Evolutionary conservation across 2,797 vertebrate genomes (phyloP).

Genomic region (Columba guinea): DNA sequence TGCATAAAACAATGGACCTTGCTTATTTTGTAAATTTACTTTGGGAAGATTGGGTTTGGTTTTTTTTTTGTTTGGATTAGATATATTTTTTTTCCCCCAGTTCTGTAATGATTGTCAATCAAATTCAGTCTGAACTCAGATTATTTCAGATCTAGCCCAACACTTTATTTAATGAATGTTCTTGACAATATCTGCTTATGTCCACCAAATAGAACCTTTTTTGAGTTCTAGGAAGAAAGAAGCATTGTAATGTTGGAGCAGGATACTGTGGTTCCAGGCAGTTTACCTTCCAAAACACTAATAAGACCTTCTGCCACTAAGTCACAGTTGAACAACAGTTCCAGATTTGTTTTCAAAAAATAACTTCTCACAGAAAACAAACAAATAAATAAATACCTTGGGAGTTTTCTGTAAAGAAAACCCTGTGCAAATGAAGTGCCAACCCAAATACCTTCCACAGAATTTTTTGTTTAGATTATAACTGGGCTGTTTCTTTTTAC

Average conservation of each 20-base stretch:
- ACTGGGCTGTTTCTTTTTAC: neutral
- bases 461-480: neutral
- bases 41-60: neutral
- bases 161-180: neutral
- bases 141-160: neutral
- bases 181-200: neutral
- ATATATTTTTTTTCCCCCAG: neutral
- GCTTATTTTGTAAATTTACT: neutral
- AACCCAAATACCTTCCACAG: neutral
- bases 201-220: neutral
- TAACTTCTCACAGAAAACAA: neutral
- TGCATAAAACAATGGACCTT: neutral
- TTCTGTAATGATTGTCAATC: neutral
- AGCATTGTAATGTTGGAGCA: neutral
- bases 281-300: neutral
- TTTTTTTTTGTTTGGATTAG: fast-evolving
- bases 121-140: neutral
- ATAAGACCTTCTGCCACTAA: neutral
- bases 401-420: neutral
- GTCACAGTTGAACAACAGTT: neutral
- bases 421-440: neutral
- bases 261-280: neutral
- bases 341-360: neutral
- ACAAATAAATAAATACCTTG: neutral
- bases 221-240: neutral